A percentile compares a stretch with the other conserved stretches of the same genome.
Evolutionary conservation across 2,797 vertebrate genomes (phyloP).

Genomic region (Channa striata): DNA sequence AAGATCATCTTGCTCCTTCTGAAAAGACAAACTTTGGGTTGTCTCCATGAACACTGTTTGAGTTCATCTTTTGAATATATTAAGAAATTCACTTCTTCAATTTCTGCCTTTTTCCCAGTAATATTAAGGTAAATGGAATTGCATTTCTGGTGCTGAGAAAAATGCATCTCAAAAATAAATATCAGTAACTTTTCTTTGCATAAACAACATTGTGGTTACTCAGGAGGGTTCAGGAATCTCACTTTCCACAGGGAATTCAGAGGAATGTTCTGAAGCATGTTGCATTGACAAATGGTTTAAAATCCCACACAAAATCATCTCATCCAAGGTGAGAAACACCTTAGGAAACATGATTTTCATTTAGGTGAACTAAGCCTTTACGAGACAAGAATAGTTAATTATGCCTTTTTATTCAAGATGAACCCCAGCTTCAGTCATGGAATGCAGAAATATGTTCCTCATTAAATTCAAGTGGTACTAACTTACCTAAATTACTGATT

Average conservation of each 20-base stretch:
- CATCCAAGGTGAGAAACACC: not conserved
- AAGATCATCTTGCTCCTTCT: too few species aligned
- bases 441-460: not conserved
- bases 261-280: not conserved
- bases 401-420: constrained; percentile 5
- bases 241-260: not conserved
- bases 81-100: not conserved
- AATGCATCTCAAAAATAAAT: not conserved
- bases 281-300: not conserved
- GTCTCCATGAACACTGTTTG: not conserved
- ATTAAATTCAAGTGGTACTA: not conserved
- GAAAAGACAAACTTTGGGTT: not conserved
- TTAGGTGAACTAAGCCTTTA: not conserved
- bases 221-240: not conserved
- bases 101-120: not conserved
- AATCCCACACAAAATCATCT: not conserved
- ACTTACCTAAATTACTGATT: not conserved
- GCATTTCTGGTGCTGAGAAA: not conserved
- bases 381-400: not conserved
- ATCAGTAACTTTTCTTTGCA: not conserved
- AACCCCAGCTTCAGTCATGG: not conserved
- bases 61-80: not conserved
- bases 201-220: not conserved
- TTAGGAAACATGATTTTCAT: not conserved
- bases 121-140: not conserved